Evolutionary conservation across 2,888 invertebrate genomes (phyloP).

Genomic region (Augiades crinisus): DNA sequence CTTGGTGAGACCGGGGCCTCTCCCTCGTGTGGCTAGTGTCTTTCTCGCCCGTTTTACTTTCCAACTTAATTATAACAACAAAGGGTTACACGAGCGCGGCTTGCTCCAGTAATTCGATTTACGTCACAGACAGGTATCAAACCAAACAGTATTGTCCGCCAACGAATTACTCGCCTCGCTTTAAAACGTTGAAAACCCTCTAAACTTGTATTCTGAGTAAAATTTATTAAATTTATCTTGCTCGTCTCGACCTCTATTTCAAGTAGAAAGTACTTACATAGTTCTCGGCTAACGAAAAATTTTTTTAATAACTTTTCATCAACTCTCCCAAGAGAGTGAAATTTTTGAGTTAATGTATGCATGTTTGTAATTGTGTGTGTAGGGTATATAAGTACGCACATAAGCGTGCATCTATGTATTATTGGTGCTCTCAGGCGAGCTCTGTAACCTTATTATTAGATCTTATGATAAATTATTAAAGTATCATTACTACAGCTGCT

Average conservation of each 20-base stretch:
- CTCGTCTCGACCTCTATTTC: neutral
- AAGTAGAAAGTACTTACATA: neutral
- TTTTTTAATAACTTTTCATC: neutral
- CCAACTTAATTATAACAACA: constrained; percentile 6
- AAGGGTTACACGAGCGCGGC: neutral
- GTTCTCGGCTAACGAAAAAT: neutral
- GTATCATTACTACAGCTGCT: too few species aligned
- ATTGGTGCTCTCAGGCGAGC: too few species aligned
- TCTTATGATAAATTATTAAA: too few species aligned
- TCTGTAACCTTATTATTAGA: too few species aligned
- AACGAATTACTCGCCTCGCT: neutral
- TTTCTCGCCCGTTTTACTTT: neutral
- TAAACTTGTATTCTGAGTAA: neutral
- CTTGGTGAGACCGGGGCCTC: neutral
- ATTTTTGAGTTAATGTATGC: too few species aligned
- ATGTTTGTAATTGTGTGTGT: too few species aligned
- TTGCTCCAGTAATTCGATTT: neutral
- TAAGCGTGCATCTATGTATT: too few species aligned
- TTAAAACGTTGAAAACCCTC: neutral
- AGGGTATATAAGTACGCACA: too few species aligned
- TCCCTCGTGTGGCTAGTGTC: neutral
- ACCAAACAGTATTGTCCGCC: neutral
- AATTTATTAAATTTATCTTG: neutral
- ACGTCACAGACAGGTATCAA: neutral
- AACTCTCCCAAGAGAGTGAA: too few species aligned